These are phyloP conservation scores for Ptilorrhoa leucosticta DNA, from an alignment of 2,113 vertebrate genomes.

Conservation along the genomic window DNA sequence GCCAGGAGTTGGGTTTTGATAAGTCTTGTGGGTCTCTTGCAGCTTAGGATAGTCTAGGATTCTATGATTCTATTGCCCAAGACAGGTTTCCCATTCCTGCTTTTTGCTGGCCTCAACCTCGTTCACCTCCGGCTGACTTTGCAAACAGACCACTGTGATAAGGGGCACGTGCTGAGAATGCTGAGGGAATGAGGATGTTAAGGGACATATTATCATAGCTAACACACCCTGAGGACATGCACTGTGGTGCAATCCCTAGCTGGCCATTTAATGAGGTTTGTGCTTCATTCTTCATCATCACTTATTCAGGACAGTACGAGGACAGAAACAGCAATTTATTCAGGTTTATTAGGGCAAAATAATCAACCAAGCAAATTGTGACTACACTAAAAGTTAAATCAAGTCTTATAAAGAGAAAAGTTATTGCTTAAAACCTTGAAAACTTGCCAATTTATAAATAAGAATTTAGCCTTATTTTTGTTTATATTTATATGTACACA, in stretches of 20 bases:
- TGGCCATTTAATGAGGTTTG: background rate
- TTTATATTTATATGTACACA: background rate
- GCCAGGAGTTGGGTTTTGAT: fast-evolving
- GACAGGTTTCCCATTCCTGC: background rate
- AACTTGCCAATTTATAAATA: background rate
- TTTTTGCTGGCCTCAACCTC: background rate
- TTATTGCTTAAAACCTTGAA: background rate
- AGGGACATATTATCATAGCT: background rate
- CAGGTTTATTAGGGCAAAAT: background rate
- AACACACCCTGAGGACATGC: background rate
- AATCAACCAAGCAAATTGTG: background rate
- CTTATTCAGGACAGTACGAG: background rate
- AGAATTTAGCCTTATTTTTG: background rate
- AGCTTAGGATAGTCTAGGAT: background rate
- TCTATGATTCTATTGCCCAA: background rate
- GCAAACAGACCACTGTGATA: fast-evolving
- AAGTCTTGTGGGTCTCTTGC: background rate
- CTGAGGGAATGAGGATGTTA: background rate
- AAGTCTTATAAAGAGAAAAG: background rate
- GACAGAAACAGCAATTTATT: background rate
- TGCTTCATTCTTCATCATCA: background rate
- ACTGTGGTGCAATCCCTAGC: background rate
- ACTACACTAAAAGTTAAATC: background rate
- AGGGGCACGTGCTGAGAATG: fast-evolving
- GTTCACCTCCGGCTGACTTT: background rate